phyloP scores from a whole-genome alignment of 2,888 invertebrate species.

The Drosophila infuscata region DNA sequence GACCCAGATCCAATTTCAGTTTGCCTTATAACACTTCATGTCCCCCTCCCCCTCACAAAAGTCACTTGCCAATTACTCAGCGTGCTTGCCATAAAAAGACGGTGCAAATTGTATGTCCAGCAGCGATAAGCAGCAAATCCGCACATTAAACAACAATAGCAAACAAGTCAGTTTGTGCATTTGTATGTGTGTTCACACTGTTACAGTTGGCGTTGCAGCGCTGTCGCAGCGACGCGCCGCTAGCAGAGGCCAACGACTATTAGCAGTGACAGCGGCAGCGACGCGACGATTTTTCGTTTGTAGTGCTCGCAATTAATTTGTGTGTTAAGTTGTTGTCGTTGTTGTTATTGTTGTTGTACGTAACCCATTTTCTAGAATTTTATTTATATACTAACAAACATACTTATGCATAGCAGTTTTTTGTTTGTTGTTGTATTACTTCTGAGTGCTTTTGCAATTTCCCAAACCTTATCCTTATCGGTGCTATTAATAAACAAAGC shows the following conservation, averaged over 20 bases:
- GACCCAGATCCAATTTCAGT: slow-evolving; percentile 27
- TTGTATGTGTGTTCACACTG: slow-evolving; percentile 21
- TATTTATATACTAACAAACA: slow-evolving; percentile 43
- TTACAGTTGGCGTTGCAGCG: slow-evolving; percentile 45
- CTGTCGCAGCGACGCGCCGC: slow-evolving; percentile 21
- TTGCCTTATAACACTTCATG: neutral
- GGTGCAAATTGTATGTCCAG: slow-evolving; percentile 56
- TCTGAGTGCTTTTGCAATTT: slow-evolving; percentile 46
- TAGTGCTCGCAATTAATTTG: slow-evolving; percentile 71
- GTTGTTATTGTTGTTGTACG: slow-evolving; percentile 37
- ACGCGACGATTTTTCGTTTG: slow-evolving; percentile 50
- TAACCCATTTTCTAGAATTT: slow-evolving; percentile 60
- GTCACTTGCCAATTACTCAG: slow-evolving; percentile 60
- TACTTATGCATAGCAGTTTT: slow-evolving; percentile 20
- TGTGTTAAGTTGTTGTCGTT: slow-evolving; percentile 41
- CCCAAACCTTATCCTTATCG: slow-evolving; percentile 55
- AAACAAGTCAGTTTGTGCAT: slow-evolving; percentile 4
- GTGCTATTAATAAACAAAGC: slow-evolving; percentile 47
- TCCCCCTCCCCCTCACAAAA: neutral
- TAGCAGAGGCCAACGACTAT: slow-evolving; percentile 11
- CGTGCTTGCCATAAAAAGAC: slow-evolving; percentile 59
- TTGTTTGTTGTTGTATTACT: slow-evolving; percentile 17
- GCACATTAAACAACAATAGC: slow-evolving; percentile 29
- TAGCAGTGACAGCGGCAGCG: slow-evolving; percentile 16
- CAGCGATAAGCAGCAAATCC: slow-evolving; percentile 64